A percentile compares a stretch with the other conserved stretches of the same genome.
phyloP scores from a whole-genome alignment of 2,888 invertebrate species.

The Parapristionchus giblindavisi region DNA sequence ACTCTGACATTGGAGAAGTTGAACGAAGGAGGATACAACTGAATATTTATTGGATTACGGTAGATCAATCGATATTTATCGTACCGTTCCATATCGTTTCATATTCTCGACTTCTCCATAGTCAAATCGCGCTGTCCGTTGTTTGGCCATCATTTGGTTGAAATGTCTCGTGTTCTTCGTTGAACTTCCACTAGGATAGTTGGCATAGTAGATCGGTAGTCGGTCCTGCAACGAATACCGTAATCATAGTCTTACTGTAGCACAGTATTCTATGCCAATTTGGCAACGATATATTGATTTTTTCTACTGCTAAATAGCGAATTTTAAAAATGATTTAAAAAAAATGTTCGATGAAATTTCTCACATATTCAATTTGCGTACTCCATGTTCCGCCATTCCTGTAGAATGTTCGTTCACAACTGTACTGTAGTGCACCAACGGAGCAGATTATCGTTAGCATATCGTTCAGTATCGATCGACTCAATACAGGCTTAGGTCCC shows the following conservation, averaged over 20 bases:
- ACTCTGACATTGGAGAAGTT: slow-evolving; percentile 29
- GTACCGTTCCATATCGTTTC: slow-evolving; percentile 35
- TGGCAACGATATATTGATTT: too few relatives aligned
- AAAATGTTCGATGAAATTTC: not conserved
- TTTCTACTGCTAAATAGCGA: not conserved
- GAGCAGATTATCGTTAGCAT: not conserved
- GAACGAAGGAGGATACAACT: slow-evolving; percentile 25
- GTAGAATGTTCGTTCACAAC: slow-evolving; percentile 26
- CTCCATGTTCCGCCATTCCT: slow-evolving; percentile 21
- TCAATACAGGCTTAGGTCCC: slow-evolving; percentile 8
- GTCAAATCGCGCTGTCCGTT: slow-evolving; percentile 32
- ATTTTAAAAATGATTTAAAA: not conserved
- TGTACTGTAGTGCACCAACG: slow-evolving; percentile 11
- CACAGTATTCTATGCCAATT: too few relatives aligned
- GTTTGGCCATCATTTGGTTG: slow-evolving; percentile 15
- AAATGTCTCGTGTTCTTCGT: slow-evolving; percentile 24
- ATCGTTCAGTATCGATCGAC: slow-evolving; percentile 21
- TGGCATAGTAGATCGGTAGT: slow-evolving; percentile 30
- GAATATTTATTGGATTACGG: not conserved
- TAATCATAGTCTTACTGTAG: too few relatives aligned
- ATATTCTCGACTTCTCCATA: slow-evolving; percentile 32
- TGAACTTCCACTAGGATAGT: slow-evolving; percentile 10
- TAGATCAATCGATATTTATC: not conserved
- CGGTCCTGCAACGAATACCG: not conserved
- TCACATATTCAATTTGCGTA: slow-evolving; percentile 24